phyloP scores from a whole-genome alignment of 2,797 vertebrate species.

The Neostethus bicornis region DNA sequence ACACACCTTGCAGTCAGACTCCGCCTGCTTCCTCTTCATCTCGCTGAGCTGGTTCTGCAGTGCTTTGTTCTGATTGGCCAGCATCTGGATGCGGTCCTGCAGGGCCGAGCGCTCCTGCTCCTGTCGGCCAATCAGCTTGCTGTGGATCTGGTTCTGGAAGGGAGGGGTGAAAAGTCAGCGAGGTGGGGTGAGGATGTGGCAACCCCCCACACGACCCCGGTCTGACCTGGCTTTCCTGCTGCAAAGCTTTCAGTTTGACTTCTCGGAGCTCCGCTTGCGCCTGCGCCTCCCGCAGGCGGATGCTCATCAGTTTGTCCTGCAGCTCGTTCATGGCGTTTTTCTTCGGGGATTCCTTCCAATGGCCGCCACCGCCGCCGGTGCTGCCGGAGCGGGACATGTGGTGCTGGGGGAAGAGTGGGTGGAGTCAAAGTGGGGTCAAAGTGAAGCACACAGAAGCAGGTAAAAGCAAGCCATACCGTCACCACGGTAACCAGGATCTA shows the following conservation, averaged over 20 bases:
- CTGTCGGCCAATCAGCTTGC: constrained; percentile 86
- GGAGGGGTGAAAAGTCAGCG: constrained; percentile 4
- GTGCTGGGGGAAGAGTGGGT: constrained; percentile 70
- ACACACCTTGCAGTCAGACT: constrained; percentile 91
- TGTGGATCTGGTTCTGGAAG: constrained; percentile 88
- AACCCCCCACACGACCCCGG: too few species aligned
- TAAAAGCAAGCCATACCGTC: too few species aligned
- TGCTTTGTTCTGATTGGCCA: constrained; percentile 89
- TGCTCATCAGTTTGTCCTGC: constrained; percentile 92
- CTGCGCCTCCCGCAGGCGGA: constrained; percentile 89
- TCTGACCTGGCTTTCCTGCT: constrained; percentile 94
- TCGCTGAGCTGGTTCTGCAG: constrained; percentile 91
- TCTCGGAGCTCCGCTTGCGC: constrained; percentile 90
- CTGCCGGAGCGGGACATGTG: constrained; percentile 84
- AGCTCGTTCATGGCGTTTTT: constrained; percentile 89
- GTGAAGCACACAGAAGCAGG: not conserved
- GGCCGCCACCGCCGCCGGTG: constrained; percentile 81
- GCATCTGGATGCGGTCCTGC: constrained; percentile 88
- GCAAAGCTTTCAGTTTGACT: constrained; percentile 88
- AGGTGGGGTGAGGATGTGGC: too few species aligned
- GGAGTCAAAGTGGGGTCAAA: too few species aligned
- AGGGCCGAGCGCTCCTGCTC: constrained; percentile 88
- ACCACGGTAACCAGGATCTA: too few species aligned
- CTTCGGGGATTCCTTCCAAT: constrained; percentile 95
- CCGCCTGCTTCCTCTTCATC: constrained; percentile 91